A percentile compares a stretch with the other conserved stretches of the same genome.
phyloP scores from a whole-genome alignment of 2,797 vertebrate species.

The Geotrypetes seraphini region DNA sequence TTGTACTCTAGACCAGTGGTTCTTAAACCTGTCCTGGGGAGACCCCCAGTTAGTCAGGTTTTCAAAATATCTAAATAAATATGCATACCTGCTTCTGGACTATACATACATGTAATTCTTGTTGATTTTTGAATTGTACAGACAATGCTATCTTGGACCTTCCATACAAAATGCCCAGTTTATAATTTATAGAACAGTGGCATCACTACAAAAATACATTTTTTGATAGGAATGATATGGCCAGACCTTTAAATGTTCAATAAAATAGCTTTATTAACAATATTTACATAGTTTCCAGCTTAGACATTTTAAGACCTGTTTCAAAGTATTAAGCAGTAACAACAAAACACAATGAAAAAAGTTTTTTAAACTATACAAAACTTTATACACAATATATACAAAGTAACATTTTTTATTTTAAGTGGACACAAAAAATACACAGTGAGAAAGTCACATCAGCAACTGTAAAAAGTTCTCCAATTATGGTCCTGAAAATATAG shows the following conservation, averaged over 20 bases:
- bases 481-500: conserved; percentile 58
- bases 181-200: no score
- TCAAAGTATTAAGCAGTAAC: conserved; percentile 63
- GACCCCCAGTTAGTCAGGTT: no score
- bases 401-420: conserved; percentile 73
- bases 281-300: conserved; percentile 61
- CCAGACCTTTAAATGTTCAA: conserved; percentile 55
- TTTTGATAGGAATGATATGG: no score
- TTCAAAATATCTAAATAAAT: no score
- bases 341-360: conserved; percentile 58
- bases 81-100: no score
- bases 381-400: conserved; percentile 72
- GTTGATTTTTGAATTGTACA: no score
- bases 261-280: conserved; percentile 83
- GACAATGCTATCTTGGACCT: no score
- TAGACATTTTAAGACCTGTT: conserved; percentile 55
- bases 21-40: no score
- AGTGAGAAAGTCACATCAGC: conserved; percentile 72
- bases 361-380: conserved; percentile 63
- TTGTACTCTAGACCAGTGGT: no score
- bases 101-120: no score
- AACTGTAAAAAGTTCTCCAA: conserved; percentile 68
- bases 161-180: no score
- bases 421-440: conserved; percentile 73
- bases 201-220: no score